Evolutionary conservation across 2,888 invertebrate species (phyloP).

Genomic region (Lymantria monacha): DNA sequence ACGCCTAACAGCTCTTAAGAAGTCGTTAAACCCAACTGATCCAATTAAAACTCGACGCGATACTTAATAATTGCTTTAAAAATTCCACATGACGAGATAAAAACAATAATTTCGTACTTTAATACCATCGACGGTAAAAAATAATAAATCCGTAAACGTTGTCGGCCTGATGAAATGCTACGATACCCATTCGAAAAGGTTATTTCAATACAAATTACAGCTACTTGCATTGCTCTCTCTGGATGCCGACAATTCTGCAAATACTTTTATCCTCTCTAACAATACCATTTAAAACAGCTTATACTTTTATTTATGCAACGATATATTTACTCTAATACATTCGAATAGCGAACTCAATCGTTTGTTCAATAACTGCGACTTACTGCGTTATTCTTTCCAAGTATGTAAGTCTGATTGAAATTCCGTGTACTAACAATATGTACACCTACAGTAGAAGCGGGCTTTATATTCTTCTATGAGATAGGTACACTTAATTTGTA

Average conservation of each 20-base stretch:
- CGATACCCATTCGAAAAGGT: constrained; percentile 76
- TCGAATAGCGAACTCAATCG: constrained; percentile 17
- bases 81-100: constrained; percentile 76
- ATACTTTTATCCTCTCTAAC: constrained; percentile 73
- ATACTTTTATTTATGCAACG: constrained; percentile 9
- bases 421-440: constrained; percentile 78
- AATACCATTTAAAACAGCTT: constrained; percentile 36
- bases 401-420: constrained; percentile 68
- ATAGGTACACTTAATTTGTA: constrained; percentile 65
- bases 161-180: constrained; percentile 71
- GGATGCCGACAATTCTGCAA: constrained; percentile 79
- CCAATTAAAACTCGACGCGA: constrained; percentile 75
- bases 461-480: constrained; percentile 67
- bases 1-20: constrained; percentile 56
- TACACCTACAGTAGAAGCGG: constrained; percentile 62
- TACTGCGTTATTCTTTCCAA: constrained; percentile 20
- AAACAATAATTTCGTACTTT: constrained; percentile 81
- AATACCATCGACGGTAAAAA: constrained; percentile 71
- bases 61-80: constrained; percentile 79
- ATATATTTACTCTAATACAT: constrained; percentile 24
- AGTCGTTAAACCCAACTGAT: constrained; percentile 73
- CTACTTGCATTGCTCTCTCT: constrained; percentile 74
- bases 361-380: constrained; percentile 5
- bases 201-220: constrained; percentile 81
- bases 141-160: constrained; percentile 74